Base-by-base conservation (phyloP, 2,888 invertebrate genomes). In the Apodemia zela region DNA sequence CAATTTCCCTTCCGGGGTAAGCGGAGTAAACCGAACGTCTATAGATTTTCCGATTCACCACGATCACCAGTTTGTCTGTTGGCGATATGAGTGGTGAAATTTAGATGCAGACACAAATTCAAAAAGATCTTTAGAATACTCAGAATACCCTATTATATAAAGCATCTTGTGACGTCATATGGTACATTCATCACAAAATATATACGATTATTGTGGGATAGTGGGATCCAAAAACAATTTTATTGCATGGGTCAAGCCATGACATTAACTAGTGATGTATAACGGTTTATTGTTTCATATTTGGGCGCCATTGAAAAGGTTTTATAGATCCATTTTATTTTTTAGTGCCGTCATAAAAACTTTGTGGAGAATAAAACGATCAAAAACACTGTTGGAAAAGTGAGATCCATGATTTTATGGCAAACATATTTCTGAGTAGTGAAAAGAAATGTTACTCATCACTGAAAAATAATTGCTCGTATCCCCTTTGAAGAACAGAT, bases 241-340 rank as follows among this genome's bases (percentile, higher is more conserved):
- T 47, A 47, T 47, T 47, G 45, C 45, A 42, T 5, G 45, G 45
- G 45, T 45, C 45, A 45, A 45, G 45, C n/a, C 45, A 45, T 45
- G 45, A 45, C 25, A 54, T 21, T 54, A 54, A 25, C 29, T 54
- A 54, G 54, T 54, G 21, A 25, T 47, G 45, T 47, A 47, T 57
- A 57, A 57, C 54, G 29, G 54, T 57, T 57, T 57, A 57, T 57
- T 57, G 54, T 57, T 57, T 57, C 54, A 57, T 57, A 57, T 57
- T 57, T 57, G 54, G 29, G 29, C 25, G 54, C 54, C 54, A 57
- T 57, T 57, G 54, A 57, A 25, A 57, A 57, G 54, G 21, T 57
- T 57, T 57, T 25, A 25, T 54, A 17, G 45, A 57, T 57, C 25
- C 54, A 57, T 29, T 57, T 57, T 57, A 57, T 47, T 57, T 57